Evolutionary conservation across 2,113 vertebrate genomes (phyloP).

Genomic region (Hyperopisus bebe): DNA sequence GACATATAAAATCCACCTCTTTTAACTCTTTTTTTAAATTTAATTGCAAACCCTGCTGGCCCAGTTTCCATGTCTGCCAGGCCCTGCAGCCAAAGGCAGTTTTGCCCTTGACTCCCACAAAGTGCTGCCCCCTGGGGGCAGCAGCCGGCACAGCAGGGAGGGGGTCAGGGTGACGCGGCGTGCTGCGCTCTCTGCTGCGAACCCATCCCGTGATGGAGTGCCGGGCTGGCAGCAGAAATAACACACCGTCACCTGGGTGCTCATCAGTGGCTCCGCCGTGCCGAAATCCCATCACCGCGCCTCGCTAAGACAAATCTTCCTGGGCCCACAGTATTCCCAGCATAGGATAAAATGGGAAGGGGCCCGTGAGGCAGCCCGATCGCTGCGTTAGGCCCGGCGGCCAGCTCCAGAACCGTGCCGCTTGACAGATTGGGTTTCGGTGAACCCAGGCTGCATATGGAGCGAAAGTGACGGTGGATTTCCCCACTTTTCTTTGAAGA

Average conservation of each 20-base stretch:
- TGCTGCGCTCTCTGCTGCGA: slow-evolving; percentile 37
- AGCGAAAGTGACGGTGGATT: slow-evolving; percentile 11
- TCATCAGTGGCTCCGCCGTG: slow-evolving; percentile 51
- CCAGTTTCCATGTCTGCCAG: slow-evolving; percentile 14
- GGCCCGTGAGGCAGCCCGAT: not conserved
- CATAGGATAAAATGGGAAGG: slow-evolving; percentile 38
- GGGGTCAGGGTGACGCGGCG: slow-evolving; percentile 12
- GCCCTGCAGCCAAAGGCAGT: slow-evolving; percentile 17
- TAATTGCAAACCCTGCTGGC: slow-evolving; percentile 16
- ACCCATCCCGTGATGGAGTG: slow-evolving; percentile 46
- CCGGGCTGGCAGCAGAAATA: slow-evolving; percentile 56
- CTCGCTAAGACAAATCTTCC: slow-evolving; percentile 63
- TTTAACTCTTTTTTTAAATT: not conserved
- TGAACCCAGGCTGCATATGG: slow-evolving; percentile 41
- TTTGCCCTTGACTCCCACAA: slow-evolving; percentile 25
- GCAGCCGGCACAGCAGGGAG: not conserved
- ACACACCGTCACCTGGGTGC: slow-evolving; percentile 40
- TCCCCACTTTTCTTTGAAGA: not conserved
- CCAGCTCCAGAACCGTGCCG: slow-evolving; percentile 40
- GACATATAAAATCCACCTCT: not conserved
- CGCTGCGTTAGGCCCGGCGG: slow-evolving; percentile 13
- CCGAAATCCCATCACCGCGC: slow-evolving; percentile 55
- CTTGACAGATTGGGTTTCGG: slow-evolving; percentile 54
- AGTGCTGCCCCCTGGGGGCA: not conserved
- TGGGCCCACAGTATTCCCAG: slow-evolving; percentile 53